Evolutionary conservation across 2,888 invertebrate genomes (phyloP).

Genomic region (Drosophila paranaensis): DNA sequence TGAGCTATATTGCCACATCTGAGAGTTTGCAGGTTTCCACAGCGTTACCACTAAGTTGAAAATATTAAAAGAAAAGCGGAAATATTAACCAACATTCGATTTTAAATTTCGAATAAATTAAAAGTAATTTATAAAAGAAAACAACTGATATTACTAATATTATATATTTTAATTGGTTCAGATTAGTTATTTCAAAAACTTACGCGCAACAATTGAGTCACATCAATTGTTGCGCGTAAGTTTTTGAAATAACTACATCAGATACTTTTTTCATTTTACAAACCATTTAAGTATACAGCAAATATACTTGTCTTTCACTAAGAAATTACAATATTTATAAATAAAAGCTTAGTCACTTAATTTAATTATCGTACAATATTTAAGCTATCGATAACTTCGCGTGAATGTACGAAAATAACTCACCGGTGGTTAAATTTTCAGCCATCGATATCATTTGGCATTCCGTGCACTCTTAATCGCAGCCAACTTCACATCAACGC

Average conservation of each 20-base stretch:
- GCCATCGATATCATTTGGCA: conserved; percentile 38
- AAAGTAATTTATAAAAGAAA: not conserved
- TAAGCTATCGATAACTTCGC: conserved; percentile 11
- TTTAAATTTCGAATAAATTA: not conserved
- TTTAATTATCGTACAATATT: not conserved
- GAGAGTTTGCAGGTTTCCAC: not conserved
- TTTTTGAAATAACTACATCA: too few relatives aligned
- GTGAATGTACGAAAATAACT: not conserved
- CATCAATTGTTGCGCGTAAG: too few relatives aligned
- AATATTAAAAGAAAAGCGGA: not conserved
- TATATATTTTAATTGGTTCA: not conserved
- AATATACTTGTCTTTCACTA: too few relatives aligned
- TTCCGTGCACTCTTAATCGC: conserved; percentile 54
- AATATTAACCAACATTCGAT: not conserved
- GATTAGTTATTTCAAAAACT: too few relatives aligned
- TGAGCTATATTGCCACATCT: conserved; percentile 23
- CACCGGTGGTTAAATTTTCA: not conserved
- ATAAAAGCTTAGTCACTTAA: too few relatives aligned
- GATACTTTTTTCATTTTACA: too few relatives aligned
- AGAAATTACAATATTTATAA: too few relatives aligned
- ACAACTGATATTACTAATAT: not conserved
- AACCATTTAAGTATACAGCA: too few relatives aligned
- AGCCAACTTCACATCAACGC: conserved; percentile 74
- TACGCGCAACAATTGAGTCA: too few relatives aligned
- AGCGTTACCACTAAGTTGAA: conserved; percentile 15